phyloP scores from a whole-genome alignment of 2,113 vertebrate species.

The Anarrhichthys ocellatus region DNA sequence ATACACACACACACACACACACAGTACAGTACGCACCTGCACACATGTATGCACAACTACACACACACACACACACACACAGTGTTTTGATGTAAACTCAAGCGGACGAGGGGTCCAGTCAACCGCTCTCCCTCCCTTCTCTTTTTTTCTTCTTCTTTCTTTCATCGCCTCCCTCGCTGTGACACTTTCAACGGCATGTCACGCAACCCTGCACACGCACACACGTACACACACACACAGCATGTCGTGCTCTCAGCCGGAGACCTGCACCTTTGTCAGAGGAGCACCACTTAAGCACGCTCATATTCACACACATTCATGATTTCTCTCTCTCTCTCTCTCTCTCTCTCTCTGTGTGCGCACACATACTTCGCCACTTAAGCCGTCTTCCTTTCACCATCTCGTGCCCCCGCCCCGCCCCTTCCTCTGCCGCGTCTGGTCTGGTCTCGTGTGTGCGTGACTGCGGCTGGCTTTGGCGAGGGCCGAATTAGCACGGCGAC shows the following conservation, averaged over 20 bases:
- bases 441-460: conserved; percentile 76
- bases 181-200: conserved; percentile 74
- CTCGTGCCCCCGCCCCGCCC: conserved; percentile 43
- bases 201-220: conserved; percentile 71
- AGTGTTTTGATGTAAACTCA: conserved; percentile 75
- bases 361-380: conserved; percentile 52
- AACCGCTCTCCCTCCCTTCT: conserved; percentile 36
- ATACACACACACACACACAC: conserved; percentile 36
- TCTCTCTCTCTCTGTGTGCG: background rate
- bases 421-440: conserved; percentile 45
- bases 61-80: conserved; percentile 29
- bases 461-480: conserved; percentile 70
- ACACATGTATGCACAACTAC: conserved; percentile 44
- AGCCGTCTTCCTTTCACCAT: conserved; percentile 59
- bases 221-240: conserved; percentile 16
- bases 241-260: conserved; percentile 69
- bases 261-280: conserved; percentile 67
- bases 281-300: conserved; percentile 71
- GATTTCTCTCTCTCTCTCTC: background rate
- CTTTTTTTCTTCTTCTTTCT: conserved; percentile 42
- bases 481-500: conserved; percentile 77
- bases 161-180: conserved; percentile 62
- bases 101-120: conserved; percentile 70
- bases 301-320: conserved; percentile 66
- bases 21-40: conserved; percentile 27